These are phyloP conservation scores for Edolisoma coerulescens DNA, from an alignment of 2,113 vertebrate species.

Conservation along the genomic window DNA sequence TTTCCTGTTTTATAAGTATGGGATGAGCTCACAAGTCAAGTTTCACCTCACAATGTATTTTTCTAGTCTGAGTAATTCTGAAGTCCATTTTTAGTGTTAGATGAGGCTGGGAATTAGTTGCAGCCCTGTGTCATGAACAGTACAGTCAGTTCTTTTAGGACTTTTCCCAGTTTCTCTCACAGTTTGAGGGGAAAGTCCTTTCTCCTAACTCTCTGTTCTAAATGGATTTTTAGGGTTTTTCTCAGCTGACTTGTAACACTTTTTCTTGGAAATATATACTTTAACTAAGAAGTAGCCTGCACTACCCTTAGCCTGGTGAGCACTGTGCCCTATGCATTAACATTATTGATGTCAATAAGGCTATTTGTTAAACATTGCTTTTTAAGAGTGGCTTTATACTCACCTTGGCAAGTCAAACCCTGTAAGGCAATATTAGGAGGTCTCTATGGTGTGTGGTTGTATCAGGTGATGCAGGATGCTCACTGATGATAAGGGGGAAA, in stretches of 20 bases:
- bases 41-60: constrained; percentile 17
- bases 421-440: not conserved
- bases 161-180: not conserved
- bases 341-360: not conserved
- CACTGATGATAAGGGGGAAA: not conserved
- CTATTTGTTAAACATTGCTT: not conserved
- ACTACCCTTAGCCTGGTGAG: not conserved
- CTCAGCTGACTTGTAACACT: not conserved
- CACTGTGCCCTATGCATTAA: not conserved
- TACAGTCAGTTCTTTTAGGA: not conserved
- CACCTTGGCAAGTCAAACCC: not conserved
- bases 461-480: not conserved
- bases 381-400: not conserved
- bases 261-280: not conserved
- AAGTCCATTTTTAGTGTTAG: constrained; percentile 31
- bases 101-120: not conserved
- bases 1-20: constrained; percentile 27
- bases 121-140: not conserved
- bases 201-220: not conserved
- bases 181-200: not conserved
- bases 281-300: not conserved
- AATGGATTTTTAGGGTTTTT: not conserved
- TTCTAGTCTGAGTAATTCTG: constrained; percentile 22
- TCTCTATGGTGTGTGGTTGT: not conserved
- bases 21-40: constrained; percentile 36